These are phyloP conservation scores for Polyommatus icarus DNA, from an alignment of 2,888 invertebrate species.

Conservation along the genomic window DNA sequence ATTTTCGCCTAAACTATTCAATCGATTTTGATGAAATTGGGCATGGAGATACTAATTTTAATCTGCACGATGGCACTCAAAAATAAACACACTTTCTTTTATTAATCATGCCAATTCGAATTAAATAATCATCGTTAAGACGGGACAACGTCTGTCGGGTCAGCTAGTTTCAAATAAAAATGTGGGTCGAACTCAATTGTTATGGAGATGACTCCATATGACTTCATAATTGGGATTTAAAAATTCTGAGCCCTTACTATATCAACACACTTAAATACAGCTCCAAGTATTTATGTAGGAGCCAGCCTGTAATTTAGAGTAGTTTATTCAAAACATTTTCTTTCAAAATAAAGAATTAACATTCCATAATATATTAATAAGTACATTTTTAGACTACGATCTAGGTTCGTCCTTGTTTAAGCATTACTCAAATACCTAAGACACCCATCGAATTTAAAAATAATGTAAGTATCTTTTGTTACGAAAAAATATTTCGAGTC, in stretches of 20 bases:
- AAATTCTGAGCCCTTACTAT: not conserved
- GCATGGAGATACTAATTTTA: too few species aligned
- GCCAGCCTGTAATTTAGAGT: not conserved
- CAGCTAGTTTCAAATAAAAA: not conserved
- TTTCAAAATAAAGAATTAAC: not conserved
- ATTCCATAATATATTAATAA: slow-evolving; percentile 8
- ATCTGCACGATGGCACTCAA: too few species aligned
- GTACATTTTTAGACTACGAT: not conserved
- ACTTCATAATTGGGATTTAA: not conserved
- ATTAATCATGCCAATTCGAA: too few species aligned
- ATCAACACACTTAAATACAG: not conserved
- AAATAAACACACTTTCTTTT: too few species aligned
- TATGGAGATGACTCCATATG: too few species aligned
- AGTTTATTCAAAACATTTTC: not conserved
- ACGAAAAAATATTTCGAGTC: not conserved
- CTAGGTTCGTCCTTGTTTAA: slow-evolving; percentile 27
- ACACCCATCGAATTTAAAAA: not conserved
- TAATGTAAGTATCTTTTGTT: not conserved
- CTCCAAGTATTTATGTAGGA: not conserved
- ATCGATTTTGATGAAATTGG: too few species aligned
- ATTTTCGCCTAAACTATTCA: too few species aligned
- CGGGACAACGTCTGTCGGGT: too few species aligned
- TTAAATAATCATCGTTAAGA: too few species aligned
- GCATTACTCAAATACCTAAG: slow-evolving; percentile 16
- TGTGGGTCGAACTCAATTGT: not conserved